phyloP scores from a whole-genome alignment of 2,113 vertebrate genomes.

The Syngnathus scovelli region DNA sequence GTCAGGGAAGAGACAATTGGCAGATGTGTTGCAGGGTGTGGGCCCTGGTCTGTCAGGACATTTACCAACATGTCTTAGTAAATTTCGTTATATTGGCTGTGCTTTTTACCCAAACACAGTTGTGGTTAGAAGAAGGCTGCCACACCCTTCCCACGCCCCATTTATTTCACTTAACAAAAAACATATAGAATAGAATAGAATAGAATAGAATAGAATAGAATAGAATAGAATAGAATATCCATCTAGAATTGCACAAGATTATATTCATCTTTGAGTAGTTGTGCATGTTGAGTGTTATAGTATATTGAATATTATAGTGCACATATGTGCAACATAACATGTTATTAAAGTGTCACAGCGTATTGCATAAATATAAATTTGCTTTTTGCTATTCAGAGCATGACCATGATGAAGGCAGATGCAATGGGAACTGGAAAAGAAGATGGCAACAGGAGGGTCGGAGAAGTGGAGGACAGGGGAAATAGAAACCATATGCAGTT shows the following conservation, averaged over 20 bases:
- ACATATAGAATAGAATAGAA: no score
- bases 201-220: no score
- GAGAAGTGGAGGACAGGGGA: conserved; percentile 24
- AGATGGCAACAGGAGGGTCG: conserved; percentile 25
- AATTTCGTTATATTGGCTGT: background rate
- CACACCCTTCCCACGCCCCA: background rate
- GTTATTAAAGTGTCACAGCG: no score
- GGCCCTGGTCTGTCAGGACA: background rate
- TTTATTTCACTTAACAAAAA: background rate
- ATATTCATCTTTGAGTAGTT: no score
- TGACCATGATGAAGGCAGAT: conserved; percentile 5
- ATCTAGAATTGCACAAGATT: no score
- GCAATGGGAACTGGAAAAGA: conserved; percentile 29
- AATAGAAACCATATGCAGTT: conserved; percentile 59
- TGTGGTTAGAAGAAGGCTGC: background rate
- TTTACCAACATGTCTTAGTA: background rate
- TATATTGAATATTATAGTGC: no score
- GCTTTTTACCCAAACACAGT: background rate
- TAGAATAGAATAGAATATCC: no score
- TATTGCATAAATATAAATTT: background rate
- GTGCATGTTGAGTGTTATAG: no score
- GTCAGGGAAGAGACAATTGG: conserved; percentile 1
- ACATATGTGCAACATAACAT: no score
- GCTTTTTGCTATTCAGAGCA: background rate
- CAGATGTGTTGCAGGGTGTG: background rate